phyloP scores from a whole-genome alignment of 2,113 vertebrate species.

The Pelobates fuscus region DNA sequence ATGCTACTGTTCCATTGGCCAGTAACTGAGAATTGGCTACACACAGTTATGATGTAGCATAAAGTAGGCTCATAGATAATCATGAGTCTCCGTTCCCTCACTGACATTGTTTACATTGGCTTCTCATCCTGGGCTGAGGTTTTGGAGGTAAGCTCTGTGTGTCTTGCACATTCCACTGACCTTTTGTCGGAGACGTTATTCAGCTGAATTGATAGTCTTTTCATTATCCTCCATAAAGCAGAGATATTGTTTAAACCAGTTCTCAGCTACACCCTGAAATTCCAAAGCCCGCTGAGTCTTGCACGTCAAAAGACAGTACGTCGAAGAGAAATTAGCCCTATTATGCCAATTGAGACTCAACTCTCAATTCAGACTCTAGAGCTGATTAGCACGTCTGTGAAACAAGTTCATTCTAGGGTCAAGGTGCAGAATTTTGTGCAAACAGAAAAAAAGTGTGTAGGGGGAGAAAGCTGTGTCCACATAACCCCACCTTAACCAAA shows the following conservation, averaged over 20 bases:
- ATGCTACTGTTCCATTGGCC: no score
- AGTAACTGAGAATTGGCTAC: no score
- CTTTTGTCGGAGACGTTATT: constrained; percentile 23
- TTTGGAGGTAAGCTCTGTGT: constrained; percentile 5
- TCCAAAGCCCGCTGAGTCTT: constrained; percentile 42
- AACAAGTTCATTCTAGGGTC: constrained; percentile 1
- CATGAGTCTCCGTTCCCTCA: neutral
- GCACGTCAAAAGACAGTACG: constrained; percentile 19
- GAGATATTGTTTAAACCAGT: constrained; percentile 41
- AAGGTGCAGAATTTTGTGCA: constrained; percentile 6
- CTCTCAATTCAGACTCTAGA: neutral
- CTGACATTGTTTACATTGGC: constrained; percentile 38
- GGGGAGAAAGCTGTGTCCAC: constrained; percentile 24
- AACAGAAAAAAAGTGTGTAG: constrained; percentile 22
- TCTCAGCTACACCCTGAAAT: constrained; percentile 28
- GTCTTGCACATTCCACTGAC: constrained; percentile 34
- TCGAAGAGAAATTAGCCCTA: constrained; percentile 18
- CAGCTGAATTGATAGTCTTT: constrained; percentile 20
- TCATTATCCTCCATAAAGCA: constrained; percentile 35
- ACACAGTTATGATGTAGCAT: no score
- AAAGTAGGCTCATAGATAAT: no score
- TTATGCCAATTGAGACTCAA: neutral
- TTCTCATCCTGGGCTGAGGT: neutral
- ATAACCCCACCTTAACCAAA: constrained; percentile 41
- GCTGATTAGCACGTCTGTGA: neutral